Conservation (phyloP, 2,888 invertebrate genomes). For the Mimumesa dahlbomi region DNA sequence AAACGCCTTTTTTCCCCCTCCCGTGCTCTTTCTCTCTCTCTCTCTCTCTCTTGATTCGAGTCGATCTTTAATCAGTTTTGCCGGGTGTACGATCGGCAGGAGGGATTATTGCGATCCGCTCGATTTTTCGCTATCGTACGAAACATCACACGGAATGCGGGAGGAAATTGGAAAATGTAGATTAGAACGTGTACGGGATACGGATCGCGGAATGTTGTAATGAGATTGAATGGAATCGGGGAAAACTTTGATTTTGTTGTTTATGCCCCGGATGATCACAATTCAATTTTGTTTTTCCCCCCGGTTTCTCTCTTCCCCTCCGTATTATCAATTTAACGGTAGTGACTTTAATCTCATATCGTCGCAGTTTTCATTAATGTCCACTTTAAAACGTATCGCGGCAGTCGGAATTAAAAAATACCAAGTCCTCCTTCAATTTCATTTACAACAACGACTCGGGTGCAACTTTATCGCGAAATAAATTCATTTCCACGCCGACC, state of each 20-base stretch:
- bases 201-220: constrained; percentile 44
- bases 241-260: constrained; percentile 33
- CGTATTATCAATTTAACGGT: too few species aligned
- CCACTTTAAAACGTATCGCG: too few species aligned
- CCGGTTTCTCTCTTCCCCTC: too few species aligned
- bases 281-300: too few species aligned
- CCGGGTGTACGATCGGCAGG: constrained; percentile 31
- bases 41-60: too few species aligned
- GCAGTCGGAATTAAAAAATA: too few species aligned
- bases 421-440: too few species aligned
- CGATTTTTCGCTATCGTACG: constrained; percentile 55
- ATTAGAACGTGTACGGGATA: constrained; percentile 57
- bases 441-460: too few species aligned
- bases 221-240: constrained; percentile 17
- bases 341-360: too few species aligned
- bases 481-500: constrained; percentile 20
- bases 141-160: constrained; percentile 12
- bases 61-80: constrained; percentile 60
- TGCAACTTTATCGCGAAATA: constrained; percentile 7
- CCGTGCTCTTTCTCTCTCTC: too few species aligned
- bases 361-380: too few species aligned
- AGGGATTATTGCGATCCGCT: constrained; percentile 52
- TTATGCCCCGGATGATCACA: not conserved
- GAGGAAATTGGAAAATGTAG: constrained; percentile 63
- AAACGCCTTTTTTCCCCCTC: constrained; percentile 16